These are phyloP conservation scores for Taurulus bubalis DNA, from an alignment of 2,113 vertebrate species.

Conservation along the genomic window DNA sequence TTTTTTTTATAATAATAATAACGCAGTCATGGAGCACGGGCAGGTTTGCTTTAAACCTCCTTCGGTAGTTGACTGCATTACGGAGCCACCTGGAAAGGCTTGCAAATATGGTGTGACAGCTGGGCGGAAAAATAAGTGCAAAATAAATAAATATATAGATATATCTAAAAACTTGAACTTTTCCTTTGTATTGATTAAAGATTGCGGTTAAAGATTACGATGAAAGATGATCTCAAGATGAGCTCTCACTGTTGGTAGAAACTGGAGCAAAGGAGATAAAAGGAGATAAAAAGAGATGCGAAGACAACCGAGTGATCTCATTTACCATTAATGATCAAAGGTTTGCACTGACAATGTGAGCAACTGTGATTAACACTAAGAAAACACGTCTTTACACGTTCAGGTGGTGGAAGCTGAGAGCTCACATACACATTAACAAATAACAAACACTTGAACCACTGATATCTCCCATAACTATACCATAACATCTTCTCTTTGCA, in stretches of 20 bases:
- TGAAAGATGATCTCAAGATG: background rate
- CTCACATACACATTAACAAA: background rate
- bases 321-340: background rate
- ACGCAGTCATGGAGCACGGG: background rate
- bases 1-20: background rate
- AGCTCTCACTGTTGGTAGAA: background rate
- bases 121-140: background rate
- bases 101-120: slow-evolving; percentile 25
- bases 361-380: background rate
- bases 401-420: background rate
- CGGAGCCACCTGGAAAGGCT: slow-evolving; percentile 21
- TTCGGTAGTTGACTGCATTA: slow-evolving; percentile 15
- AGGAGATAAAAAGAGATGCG: background rate
- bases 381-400: background rate
- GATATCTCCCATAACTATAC: background rate
- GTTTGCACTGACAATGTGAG: background rate
- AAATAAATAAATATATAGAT: slow-evolving; percentile 2
- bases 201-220: background rate
- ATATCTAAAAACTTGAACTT: no score
- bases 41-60: slow-evolving; percentile 7
- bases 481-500: background rate
- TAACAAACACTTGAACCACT: background rate
- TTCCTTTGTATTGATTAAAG: background rate
- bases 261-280: background rate
- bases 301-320: background rate